Evolutionary conservation across 2,888 invertebrate species (phyloP).

Genomic region (Archaeoteleia sp.): DNA sequence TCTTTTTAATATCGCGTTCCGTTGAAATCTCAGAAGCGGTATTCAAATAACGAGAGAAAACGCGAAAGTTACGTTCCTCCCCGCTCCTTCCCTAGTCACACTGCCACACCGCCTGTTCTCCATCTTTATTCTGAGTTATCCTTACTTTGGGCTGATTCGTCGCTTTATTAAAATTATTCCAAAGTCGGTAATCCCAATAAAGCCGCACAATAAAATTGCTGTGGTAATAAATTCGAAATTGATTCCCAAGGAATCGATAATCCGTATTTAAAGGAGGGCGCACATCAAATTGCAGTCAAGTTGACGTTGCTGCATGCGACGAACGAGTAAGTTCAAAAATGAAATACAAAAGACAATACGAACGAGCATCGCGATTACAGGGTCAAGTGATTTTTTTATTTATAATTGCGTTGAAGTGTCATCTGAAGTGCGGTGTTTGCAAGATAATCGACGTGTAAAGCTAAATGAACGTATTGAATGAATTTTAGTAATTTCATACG

Average conservation of each 20-base stretch:
- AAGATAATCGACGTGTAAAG: no score
- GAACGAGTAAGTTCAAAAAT: not conserved
- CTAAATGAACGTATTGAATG: no score
- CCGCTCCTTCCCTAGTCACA: conserved; percentile 18
- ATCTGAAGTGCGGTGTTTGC: no score
- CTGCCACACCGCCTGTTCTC: conserved; percentile 10
- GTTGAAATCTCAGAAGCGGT: conserved; percentile 50
- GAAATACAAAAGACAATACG: no score
- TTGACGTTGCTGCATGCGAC: not conserved
- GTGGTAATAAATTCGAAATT: conserved; percentile 51
- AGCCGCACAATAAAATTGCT: conserved; percentile 34
- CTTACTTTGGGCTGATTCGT: conserved; percentile 28
- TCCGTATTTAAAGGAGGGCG: conserved; percentile 10
- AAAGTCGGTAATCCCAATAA: conserved; percentile 38
- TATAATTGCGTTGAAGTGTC: no score
- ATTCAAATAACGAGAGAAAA: conserved; percentile 56
- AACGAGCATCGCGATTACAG: no score
- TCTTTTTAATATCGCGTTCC: conserved; percentile 62
- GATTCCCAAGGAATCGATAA: conserved; percentile 47
- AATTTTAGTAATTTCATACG: no score
- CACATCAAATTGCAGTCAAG: conserved; percentile 4
- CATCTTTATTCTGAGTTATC: conserved; percentile 11
- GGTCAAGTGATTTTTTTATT: no score
- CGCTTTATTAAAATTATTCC: conserved; percentile 70
- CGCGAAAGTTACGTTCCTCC: conserved; percentile 18